Percentiles rank a stretch among this genome's conserved stretches.
Evolutionary conservation across 2,113 vertebrate species (phyloP).

Genomic region (Poeciliopsis occidentalis): DNA sequence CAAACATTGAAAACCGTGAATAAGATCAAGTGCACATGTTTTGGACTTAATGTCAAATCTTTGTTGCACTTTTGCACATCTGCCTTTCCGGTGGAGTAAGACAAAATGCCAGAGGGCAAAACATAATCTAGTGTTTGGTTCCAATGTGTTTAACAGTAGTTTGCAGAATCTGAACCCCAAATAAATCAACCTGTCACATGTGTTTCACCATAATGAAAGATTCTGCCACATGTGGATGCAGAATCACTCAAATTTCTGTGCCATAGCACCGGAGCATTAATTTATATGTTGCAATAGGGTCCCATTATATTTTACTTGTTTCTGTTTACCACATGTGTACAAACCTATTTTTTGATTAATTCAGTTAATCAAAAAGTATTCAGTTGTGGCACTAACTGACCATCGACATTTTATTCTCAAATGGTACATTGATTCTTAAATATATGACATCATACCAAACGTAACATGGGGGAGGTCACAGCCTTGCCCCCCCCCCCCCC

Average conservation of each 20-base stretch:
- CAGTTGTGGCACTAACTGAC: neutral
- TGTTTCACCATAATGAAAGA: neutral
- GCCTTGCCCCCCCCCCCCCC: too few relatives aligned
- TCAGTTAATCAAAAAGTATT: neutral
- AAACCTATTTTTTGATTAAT: neutral
- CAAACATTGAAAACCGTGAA: neutral
- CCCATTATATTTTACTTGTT: neutral
- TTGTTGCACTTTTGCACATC: too few relatives aligned
- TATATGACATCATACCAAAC: neutral
- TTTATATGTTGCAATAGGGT: neutral
- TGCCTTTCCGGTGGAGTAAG: neutral
- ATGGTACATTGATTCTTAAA: neutral
- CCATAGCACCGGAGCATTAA: neutral
- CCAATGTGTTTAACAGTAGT: neutral
- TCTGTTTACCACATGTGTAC: neutral
- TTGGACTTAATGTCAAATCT: neutral
- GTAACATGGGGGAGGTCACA: too few relatives aligned
- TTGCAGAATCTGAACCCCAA: neutral
- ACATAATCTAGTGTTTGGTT: neutral
- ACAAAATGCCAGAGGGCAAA: neutral
- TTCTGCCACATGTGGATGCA: neutral
- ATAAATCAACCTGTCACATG: neutral
- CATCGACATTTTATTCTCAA: neutral
- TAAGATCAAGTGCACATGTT: neutral
- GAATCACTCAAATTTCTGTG: neutral